Percentiles rank a stretch among this genome's conserved stretches.
Evolutionary conservation across 2,888 invertebrate genomes (phyloP).

Genomic region (Drosophila demipolita): DNA sequence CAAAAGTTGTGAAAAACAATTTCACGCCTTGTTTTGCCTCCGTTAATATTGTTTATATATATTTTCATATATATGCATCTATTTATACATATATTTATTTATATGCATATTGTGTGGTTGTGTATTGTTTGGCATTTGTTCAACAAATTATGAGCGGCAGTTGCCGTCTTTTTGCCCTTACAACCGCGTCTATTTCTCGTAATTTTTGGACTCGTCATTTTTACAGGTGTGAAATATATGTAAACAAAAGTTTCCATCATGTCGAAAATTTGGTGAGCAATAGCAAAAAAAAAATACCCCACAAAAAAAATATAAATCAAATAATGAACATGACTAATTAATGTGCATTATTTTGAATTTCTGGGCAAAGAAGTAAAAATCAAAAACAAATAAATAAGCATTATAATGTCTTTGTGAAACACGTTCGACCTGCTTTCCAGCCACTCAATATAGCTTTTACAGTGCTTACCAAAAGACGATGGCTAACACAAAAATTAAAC

Average conservation of each 20-base stretch:
- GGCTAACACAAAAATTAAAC: conserved; percentile 1
- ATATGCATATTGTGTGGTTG: neutral
- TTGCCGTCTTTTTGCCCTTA: conserved; percentile 38
- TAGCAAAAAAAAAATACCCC: neutral
- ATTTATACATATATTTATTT: conserved; percentile 9
- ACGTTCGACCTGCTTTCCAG: conserved; percentile 61
- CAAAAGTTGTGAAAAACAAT: conserved; percentile 10
- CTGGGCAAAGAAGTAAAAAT: conserved; percentile 12
- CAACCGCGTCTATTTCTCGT: conserved; percentile 2
- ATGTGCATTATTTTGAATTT: conserved; percentile 27
- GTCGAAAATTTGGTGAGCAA: conserved; percentile 18
- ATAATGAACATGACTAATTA: conserved; percentile 16
- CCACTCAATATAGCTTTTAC: conserved; percentile 40
- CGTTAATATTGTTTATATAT: conserved; percentile 33
- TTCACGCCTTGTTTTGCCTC: conserved; percentile 44
- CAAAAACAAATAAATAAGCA: conserved; percentile 45
- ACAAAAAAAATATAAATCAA: neutral
- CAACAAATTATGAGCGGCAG: conserved; percentile 49
- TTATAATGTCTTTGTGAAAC: conserved; percentile 47
- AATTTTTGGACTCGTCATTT: conserved; percentile 12
- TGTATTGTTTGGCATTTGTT: conserved; percentile 51
- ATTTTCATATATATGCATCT: conserved; percentile 13
- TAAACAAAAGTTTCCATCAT: conserved; percentile 31
- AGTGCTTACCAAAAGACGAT: conserved; percentile 51
- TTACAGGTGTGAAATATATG: conserved; percentile 41